Conservation (phyloP, 1,140 invertebrate species). For the Cheumatopsyche charites region DNA sequence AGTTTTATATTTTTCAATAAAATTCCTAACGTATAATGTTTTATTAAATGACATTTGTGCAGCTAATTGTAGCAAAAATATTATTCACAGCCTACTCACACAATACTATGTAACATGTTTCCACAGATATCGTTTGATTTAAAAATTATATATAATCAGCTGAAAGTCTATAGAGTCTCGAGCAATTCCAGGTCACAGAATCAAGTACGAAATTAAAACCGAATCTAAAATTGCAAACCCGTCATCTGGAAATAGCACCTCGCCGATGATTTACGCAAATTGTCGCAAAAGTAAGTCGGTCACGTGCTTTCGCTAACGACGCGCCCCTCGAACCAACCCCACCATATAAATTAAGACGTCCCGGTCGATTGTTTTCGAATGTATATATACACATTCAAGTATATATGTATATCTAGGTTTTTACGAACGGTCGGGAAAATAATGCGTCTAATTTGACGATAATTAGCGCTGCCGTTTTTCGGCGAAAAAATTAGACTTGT, state of each 20-base stretch:
- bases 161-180: too few species aligned
- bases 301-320: slow-evolving; percentile 12
- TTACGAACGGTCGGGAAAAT: slow-evolving; percentile 32
- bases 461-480: slow-evolving; percentile 41
- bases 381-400: too few species aligned
- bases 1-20: too few species aligned
- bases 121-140: too few species aligned
- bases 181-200: too few species aligned
- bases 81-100: too few species aligned
- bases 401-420: too few species aligned
- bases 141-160: too few species aligned
- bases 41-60: too few species aligned
- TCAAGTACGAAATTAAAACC: not conserved
- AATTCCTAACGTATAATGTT: too few species aligned
- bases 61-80: too few species aligned
- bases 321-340: not conserved
- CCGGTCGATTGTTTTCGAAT: slow-evolving; percentile 14
- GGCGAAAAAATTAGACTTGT: slow-evolving; percentile 48
- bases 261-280: slow-evolving; percentile 23
- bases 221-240: not conserved
- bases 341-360: slow-evolving; percentile 20
- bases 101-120: too few species aligned
- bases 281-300: slow-evolving; percentile 20
- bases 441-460: slow-evolving; percentile 46
- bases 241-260: slow-evolving; percentile 16